phyloP scores from a whole-genome alignment of 2,113 vertebrate species.

The Desmodus rotundus region DNA sequence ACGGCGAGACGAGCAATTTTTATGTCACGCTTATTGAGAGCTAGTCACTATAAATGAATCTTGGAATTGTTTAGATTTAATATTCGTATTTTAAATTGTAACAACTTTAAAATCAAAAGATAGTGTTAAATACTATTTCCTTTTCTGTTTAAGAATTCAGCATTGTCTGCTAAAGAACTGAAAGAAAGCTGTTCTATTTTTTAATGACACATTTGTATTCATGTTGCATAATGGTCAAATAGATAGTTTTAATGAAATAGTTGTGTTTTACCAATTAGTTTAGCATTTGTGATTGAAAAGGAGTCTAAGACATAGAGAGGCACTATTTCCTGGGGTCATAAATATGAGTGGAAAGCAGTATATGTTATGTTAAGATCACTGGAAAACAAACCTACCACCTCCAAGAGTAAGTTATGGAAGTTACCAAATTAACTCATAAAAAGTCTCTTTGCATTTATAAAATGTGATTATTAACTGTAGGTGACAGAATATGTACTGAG shows the following conservation, averaged over 20 bases:
- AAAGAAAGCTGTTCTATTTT: neutral
- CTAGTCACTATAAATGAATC: neutral
- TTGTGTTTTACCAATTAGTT: slow-evolving; percentile 14
- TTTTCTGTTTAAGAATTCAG: neutral
- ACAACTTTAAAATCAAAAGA: slow-evolving; percentile 56
- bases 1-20: slow-evolving; percentile 1
- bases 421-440: neutral
- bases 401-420: neutral
- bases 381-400: neutral
- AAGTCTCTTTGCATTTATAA: neutral
- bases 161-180: neutral
- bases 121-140: neutral
- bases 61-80: slow-evolving; percentile 44
- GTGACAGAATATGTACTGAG: neutral
- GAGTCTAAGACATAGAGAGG: neutral
- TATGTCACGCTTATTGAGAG: neutral
- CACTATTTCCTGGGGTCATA: slow-evolving; percentile 4
- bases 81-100: slow-evolving; percentile 49
- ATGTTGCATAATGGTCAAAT: neutral
- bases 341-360: neutral
- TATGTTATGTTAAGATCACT: neutral
- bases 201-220: neutral
- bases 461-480: neutral
- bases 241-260: neutral
- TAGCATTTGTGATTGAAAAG: neutral